A percentile compares a stretch with the other conserved stretches of the same genome.
Evolutionary conservation across 2,113 vertebrate genomes (phyloP).

Genomic region (Rattus norvegicus): GRCr8 NC_086023.1:165559501-165560000

Average conservation of each 20-base stretch:
- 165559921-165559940: not conserved
- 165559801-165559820: not conserved
- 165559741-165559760: not conserved
- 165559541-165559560: not conserved
- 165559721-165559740: not conserved
- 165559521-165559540: not conserved
- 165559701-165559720: not conserved
- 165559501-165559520: not conserved
- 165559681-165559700: not conserved
- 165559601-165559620: not conserved
- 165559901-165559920: not conserved
- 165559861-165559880: not conserved
- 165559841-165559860: not conserved
- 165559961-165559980: not conserved
- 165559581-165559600: accelerated
- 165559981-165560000: not conserved
- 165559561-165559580: not conserved
- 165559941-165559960: not conserved
- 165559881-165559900: not conserved
- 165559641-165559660: not conserved
- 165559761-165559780: not conserved
- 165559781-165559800: not conserved
- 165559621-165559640: not conserved
- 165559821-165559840: not conserved
- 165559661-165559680: not conserved